Conservation (phyloP, 1,140 invertebrate genomes). For the Phortica variegata region DNA sequence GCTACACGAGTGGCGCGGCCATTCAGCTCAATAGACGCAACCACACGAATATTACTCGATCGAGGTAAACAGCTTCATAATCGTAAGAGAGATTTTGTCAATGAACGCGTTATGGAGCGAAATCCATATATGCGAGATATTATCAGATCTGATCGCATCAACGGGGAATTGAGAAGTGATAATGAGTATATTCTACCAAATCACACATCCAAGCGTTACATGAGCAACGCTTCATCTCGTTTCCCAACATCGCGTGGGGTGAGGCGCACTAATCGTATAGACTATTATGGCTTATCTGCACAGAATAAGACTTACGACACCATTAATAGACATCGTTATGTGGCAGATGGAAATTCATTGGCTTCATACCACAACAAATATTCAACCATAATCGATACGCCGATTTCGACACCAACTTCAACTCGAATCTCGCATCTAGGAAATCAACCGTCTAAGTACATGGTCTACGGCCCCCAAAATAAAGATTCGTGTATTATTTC, state of each 20-base stretch:
- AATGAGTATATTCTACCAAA: slow-evolving; percentile 34
- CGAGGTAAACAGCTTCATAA: slow-evolving; percentile 48
- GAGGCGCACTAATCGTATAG: slow-evolving; percentile 16
- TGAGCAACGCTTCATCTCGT: slow-evolving; percentile 16
- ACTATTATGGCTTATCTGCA: no score
- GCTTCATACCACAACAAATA: slow-evolving; percentile 8
- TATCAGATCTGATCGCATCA: slow-evolving; percentile 30
- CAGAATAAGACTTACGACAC: no score
- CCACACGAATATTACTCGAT: slow-evolving; percentile 38
- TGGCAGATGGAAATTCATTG: no score
- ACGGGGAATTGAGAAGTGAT: slow-evolving; percentile 25
- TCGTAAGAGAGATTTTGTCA: slow-evolving; percentile 50
- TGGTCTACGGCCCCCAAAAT: slow-evolving; percentile 25
- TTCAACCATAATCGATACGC: slow-evolving; percentile 21
- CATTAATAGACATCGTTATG: no score
- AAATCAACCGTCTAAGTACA: slow-evolving; percentile 37
- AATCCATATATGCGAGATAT: slow-evolving; percentile 55
- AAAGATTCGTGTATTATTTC: slow-evolving; percentile 56
- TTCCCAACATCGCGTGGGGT: slow-evolving; percentile 31
- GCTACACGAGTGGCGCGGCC: slow-evolving; percentile 19
- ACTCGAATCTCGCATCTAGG: slow-evolving; percentile 34
- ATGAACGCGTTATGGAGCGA: slow-evolving; percentile 44
- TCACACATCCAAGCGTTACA: no score
- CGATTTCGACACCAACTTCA: slow-evolving; percentile 2
- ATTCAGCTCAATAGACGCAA: slow-evolving; percentile 34